These are phyloP conservation scores for Peromyscus polionotus DNA, from an alignment of 2,113 vertebrate genomes.

Conservation along the genomic window DNA sequence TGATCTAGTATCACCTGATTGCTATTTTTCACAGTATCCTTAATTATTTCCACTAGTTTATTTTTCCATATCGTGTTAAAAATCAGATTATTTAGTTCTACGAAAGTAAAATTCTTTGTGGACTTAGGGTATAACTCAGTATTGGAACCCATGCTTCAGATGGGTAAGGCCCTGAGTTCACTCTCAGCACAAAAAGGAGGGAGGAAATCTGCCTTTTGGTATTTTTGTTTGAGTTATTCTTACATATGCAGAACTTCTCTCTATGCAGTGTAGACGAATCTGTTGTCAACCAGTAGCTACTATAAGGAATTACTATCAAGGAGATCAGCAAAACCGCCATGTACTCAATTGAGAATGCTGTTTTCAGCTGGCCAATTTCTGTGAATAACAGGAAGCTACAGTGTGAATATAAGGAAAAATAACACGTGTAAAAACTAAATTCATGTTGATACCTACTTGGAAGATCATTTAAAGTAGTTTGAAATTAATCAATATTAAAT, in stretches of 20 bases:
- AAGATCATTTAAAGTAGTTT: constrained; percentile 39
- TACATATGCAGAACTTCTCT: not conserved
- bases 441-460: constrained; percentile 16
- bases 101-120: not conserved
- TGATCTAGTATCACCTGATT: not conserved
- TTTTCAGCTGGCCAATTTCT: constrained; percentile 37
- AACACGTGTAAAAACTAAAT: constrained; percentile 20
- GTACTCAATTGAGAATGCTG: constrained; percentile 18
- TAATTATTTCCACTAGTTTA: not conserved
- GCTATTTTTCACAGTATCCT: not conserved
- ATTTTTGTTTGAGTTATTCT: constrained; percentile 26
- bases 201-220: not conserved
- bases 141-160: not conserved
- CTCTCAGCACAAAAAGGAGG: not conserved
- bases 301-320: not conserved
- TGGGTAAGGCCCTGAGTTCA: not conserved
- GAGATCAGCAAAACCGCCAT: not conserved
- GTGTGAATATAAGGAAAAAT: not conserved
- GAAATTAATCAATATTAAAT: constrained; percentile 49
- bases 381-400: not conserved
- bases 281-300: constrained; percentile 22
- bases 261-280: not conserved
- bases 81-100: constrained; percentile 7
- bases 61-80: constrained; percentile 26
- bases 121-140: not conserved